Conservation (phyloP, 2,113 vertebrate genomes). For the Platycercus adscitus region DNA sequence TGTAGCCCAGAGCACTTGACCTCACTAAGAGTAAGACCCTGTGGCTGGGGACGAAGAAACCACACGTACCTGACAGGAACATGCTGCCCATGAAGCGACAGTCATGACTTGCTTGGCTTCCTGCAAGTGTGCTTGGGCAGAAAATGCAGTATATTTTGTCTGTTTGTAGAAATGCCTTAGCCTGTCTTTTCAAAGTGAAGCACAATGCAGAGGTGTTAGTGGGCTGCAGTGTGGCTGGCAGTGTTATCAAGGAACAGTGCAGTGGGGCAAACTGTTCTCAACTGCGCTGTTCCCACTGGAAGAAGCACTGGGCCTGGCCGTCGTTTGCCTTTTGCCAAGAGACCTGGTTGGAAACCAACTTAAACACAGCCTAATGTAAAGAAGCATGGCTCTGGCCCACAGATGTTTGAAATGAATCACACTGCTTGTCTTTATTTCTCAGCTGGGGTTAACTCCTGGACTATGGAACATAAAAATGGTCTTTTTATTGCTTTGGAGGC, state of each 20-base stretch:
- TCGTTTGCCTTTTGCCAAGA: background rate
- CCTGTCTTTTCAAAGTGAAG: background rate
- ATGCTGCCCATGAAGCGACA: rapidly evolving
- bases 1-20: background rate
- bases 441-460: slow-evolving; percentile 26
- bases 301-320: background rate
- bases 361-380: background rate
- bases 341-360: background rate
- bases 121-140: background rate
- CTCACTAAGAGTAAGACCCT: background rate
- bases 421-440: slow-evolving; percentile 31
- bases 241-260: background rate
- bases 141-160: background rate
- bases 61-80: background rate
- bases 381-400: background rate
- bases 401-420: slow-evolving; percentile 25
- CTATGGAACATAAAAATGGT: background rate
- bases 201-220: rapidly evolving
- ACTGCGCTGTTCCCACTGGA: background rate
- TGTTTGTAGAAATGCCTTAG: background rate
- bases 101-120: background rate
- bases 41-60: background rate
- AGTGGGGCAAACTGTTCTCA: background rate
- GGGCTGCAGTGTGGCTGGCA: background rate
- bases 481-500: slow-evolving; percentile 20